Percentiles rank a stretch among this genome's conserved stretches.
phyloP scores from a whole-genome alignment of 2,888 invertebrate genomes.

The Papilio elwesi region DNA sequence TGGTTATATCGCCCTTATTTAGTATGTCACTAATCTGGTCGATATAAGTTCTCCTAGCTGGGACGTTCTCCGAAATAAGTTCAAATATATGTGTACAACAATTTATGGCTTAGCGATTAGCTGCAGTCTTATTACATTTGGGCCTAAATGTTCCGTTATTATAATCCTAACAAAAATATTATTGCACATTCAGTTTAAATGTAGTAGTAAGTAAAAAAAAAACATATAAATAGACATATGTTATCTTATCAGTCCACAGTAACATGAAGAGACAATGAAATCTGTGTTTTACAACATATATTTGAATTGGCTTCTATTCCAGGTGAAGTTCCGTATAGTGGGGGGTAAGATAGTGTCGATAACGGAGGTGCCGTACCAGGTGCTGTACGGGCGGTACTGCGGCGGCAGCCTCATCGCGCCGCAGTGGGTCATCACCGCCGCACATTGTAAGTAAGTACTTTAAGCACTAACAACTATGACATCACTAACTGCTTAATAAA shows the following conservation, averaged over 20 bases:
- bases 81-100: too few species aligned
- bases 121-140: too few species aligned
- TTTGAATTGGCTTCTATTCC: conserved; percentile 17
- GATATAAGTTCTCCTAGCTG: too few species aligned
- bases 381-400: conserved; percentile 71
- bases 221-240: not conserved
- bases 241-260: too few species aligned
- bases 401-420: conserved; percentile 72
- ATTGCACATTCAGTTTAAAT: too few species aligned
- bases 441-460: conserved; percentile 71
- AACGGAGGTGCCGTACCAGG: conserved; percentile 64
- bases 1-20: too few species aligned
- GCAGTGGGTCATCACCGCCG: conserved; percentile 74
- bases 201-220: not conserved
- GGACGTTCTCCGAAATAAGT: too few species aligned
- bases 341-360: conserved; percentile 66
- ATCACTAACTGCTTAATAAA: too few species aligned
- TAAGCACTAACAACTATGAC: not conserved
- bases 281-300: not conserved
- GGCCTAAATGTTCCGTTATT: too few species aligned
- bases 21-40: too few species aligned
- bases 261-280: not conserved
- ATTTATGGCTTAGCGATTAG: too few species aligned
- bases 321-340: conserved; percentile 65
- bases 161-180: too few species aligned